Base-by-base conservation (phyloP, 2,113 vertebrate genomes). In the Proteles cristata region DNA sequence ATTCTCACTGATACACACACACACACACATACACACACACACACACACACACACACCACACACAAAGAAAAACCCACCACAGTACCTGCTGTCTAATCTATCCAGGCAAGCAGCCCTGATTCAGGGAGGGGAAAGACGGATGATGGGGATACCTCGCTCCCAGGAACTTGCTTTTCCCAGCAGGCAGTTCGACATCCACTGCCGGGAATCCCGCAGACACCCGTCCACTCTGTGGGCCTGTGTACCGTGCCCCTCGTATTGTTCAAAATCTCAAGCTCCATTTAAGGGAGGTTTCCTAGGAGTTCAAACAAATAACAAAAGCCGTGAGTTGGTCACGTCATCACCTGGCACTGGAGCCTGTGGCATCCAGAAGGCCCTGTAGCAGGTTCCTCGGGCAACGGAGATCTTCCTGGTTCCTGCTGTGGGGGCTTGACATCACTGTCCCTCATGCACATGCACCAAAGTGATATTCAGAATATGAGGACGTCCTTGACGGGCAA, bases 121-220 rank as follows among this genome's bases (percentile, higher is more conserved):
- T 3, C 43, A 39, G 43, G 2, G 4, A 11, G 11, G 19, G 35
- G 26, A 21, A 4, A 17, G 17, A 2, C 15, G 15, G 8, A 39
- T 39, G 39, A 39, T 17, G 58, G 15, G 6, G 15, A 28, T 10
- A 2, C 31, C 48, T 12, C 31, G 7, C n/a, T 16, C 53, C 33
- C 39, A 25, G 39, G 48, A 31, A 16, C 68, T 45, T 25, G 28
- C n/a, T 55, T 68, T 43, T 26, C 25, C 77, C 73, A 9, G 17
- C 1, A 9, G 66, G 39, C 26, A 33, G 7, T 35, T 19, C 5
- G 4, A 3, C 26, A 4, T 1, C 0, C 3, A 10, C 31, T 2
- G 23, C 61, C 9, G 6, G 4, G 4, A 63, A 16, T 53, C 33
- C 31, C 9, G 25, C 71, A 48, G 11, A 1, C 0, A 28, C 21